A percentile compares a stretch with the other conserved stretches of the same genome.
Evolutionary conservation across 2,888 invertebrate genomes (phyloP).

Genomic region (Rhogogaster chlorosoma): DNA sequence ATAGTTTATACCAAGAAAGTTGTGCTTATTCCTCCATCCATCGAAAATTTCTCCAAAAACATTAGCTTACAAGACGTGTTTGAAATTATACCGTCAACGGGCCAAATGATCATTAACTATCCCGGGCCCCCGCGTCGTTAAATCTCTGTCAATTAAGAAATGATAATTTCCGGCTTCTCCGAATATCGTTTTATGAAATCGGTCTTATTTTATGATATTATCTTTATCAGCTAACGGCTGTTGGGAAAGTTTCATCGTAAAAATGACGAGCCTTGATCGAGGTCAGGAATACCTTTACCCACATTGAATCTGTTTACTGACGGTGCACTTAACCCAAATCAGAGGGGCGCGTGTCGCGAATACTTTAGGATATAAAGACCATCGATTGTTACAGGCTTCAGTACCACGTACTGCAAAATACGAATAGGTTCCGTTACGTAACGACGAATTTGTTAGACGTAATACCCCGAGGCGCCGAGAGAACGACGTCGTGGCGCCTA

Average conservation of each 20-base stretch:
- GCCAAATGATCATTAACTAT: not conserved
- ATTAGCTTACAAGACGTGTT: not conserved
- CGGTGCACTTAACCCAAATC: constrained; percentile 33
- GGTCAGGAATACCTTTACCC: constrained; percentile 26
- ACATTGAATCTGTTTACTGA: constrained; percentile 6
- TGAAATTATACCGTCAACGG: not conserved
- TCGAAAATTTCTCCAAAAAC: not conserved
- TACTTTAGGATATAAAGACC: not conserved
- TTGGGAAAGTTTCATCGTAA: constrained; percentile 8
- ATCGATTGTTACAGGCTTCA: not conserved
- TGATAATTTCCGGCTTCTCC: not conserved
- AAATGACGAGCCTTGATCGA: not conserved
- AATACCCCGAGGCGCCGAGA: not conserved
- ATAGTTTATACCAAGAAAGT: not conserved
- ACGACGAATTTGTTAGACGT: not conserved
- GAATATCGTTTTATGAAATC: not conserved
- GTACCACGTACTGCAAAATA: not conserved
- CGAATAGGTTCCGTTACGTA: constrained; percentile 7
- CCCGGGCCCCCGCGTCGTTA: not conserved
- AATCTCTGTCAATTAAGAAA: constrained; percentile 18
- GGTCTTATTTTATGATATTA: not conserved
- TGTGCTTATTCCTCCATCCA: not conserved
- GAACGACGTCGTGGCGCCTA: not conserved
- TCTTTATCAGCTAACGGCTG: not conserved
- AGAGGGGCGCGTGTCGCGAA: constrained; percentile 30